Evolutionary conservation across 2,888 invertebrate genomes (phyloP), one percentile per base, ranked within the genome.

Genomic region (Cephus spinipes): DNA sequence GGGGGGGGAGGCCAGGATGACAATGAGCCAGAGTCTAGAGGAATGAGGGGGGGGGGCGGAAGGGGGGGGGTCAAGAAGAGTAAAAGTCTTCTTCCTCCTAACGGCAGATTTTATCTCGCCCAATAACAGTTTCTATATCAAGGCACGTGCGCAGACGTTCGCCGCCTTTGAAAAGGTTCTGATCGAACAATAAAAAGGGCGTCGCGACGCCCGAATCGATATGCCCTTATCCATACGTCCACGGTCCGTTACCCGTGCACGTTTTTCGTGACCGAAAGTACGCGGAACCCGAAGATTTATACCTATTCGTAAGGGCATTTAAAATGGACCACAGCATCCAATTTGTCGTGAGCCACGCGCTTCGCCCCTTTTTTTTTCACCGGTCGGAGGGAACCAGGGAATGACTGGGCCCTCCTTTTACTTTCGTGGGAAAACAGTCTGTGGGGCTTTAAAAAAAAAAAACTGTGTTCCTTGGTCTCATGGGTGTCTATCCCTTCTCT

Each of bases 81-180:
- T 9, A 55, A 55, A 9, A 55, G 55, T 71, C 71, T 15, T 31
- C 11, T 15, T 31, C 71, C 31, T 71, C 31, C 1, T 23, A 1
- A 71, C 71, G 82, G 82, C 82, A 83, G 83, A 87, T 84, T 85
- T 85, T 83, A 83, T 82, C 82, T 79, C 74, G 79, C 83, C 86
- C 86, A 88, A 87, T 88, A 88, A 87, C 87, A 87, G 84, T 78
- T 74, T 76, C 77, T 79, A 79, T 80, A 79, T 78, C 80, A 82
- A 69, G 76, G 74, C 76, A 78, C 77, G 73, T 74, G 32, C 76
- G 55, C 75, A 34, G 79, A 77, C 79, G 77, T 73, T 31, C 69
- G 79, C 81, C 81, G 81, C 76, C 40, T 77, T 82, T 83, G 76
- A 83, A 83, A 82, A 81, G 80, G 74, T 81, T 77, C 68, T 73